Base-by-base conservation (phyloP, 2,888 invertebrate species). In the Drosophila mimica region DNA sequence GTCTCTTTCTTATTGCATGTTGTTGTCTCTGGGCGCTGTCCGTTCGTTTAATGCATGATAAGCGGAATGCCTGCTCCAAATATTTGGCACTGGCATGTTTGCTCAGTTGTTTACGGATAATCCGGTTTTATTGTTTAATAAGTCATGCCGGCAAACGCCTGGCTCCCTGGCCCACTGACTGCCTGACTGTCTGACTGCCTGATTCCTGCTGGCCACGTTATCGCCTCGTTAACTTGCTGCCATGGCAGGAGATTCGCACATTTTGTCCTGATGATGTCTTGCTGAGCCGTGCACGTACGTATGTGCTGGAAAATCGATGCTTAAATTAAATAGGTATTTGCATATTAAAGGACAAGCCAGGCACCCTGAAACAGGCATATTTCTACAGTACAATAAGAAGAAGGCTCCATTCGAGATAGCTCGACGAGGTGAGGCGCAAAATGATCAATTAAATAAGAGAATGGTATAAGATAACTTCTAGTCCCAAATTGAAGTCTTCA, bases 111-210 rank as follows among this genome's bases (percentile, higher is more conserved):
- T 89, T 87, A 77, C 81, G 81, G 89, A 89, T 89, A 87, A 89
- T 88, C 88, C 87, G 83, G 72, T 82, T 87, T 89, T 87, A 89
- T 89, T 89, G 88, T 87, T 89, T 87, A 88, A 89, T 87, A 88
- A 88, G 84, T 86, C 84, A 86, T 86, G 81, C 40, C 76, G 38
- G 79, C 51, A 54, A 68, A 46, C 36, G 59, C 59, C 64, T 30
- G 48, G 13, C 53, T 34, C 51, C 60, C 43, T 67, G 67, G 38
- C 51, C 38, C 59, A 46, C 70, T 48, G 64, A 28, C 59, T 57
- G 57, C 15, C 31, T n/a, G 33, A 17, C 74, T 52, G 63, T 6
- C 74, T 61, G 57, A 30, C 43, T 62, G 67, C 33, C 58, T 46
- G 70, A 54, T 69, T 61, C 65, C 40, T 59, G 63, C 36, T 65